Base-by-base conservation (phyloP, 2,113 vertebrate genomes). In the Epinephelus fuscoguttatus region DNA sequence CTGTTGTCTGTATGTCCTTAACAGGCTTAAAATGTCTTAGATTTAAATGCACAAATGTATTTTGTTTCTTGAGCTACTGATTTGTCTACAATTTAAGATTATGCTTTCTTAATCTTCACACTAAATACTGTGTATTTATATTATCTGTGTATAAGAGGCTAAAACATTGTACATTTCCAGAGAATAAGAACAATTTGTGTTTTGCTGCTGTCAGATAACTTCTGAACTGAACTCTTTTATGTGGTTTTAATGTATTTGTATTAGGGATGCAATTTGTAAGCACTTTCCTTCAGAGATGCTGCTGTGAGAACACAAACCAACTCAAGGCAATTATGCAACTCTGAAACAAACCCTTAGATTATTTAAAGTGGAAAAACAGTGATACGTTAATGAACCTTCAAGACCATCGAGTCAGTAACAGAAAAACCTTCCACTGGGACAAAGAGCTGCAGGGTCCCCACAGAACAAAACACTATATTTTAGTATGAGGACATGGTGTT, bases 381-480 rank as follows among this genome's bases (percentile, higher is more conserved):
- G 11, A 2, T 57, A 57, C 27, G 13, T 11, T 4, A 57, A 59
- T 59, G 23, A 6, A 4, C 17, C 27, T 2, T 49, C 6, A 33
- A 25, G 9, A 21, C 6, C 12, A 59, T 6, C 18, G 2, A 59
- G n/a, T 72, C 37, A 21, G 23, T 4, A 4, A 21, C 4, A 49
- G 7, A 0, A 47, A 60, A 27, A 59, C 68, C 6, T 17, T 37
- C 19, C 18, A 47, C 30, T 30, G 30, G 30, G 4, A 30, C 30
- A 30, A 30, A 30, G 30, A 30, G 30, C 30, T 30, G 27, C 27
- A 27, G 27, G 27, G 49, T 68, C 23, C 37, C 18, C 40, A 59
- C 3, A 25, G 19, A 0, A 14, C 3, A 69, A 17, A 23, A 21
- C 33, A 67, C 97, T 25, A 4, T 2, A 56, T 42, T 55, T 55